phyloP scores from a whole-genome alignment of 2,113 vertebrate genomes.

The Neolamprologus sp. region DNA sequence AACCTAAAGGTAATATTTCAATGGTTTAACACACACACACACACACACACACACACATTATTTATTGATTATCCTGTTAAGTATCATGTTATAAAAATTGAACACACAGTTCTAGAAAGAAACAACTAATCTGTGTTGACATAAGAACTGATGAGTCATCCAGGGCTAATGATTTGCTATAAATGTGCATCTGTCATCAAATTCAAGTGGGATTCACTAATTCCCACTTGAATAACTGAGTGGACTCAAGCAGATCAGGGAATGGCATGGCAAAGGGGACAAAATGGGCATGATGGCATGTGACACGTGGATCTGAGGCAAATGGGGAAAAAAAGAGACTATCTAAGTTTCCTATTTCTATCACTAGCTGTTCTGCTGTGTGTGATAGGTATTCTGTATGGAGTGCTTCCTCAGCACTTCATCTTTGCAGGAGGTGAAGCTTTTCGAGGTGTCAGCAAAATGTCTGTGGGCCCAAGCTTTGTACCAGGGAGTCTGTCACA shows the following conservation, averaged over 20 bases:
- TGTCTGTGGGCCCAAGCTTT: background rate
- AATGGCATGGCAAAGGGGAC: background rate
- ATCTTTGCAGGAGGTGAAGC: constrained; percentile 1
- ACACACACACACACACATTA: background rate
- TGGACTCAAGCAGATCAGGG: background rate
- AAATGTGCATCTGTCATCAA: background rate
- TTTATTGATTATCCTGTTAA: background rate
- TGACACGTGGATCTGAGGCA: background rate
- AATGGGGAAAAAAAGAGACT: background rate
- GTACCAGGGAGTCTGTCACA: constrained; percentile 12
- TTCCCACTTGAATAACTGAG: background rate
- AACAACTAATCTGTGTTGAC: constrained; percentile 26
- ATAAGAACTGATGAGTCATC: constrained; percentile 25
- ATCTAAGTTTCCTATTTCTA: background rate
- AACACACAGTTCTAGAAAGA: constrained; percentile 6
- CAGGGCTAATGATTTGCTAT: background rate
- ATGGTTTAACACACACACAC: background rate
- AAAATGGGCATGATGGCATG: background rate
- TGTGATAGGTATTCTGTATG: background rate
- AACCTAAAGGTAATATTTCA: background rate
- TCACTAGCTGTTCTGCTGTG: constrained; percentile 3
- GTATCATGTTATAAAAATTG: background rate
- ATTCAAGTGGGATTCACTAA: background rate
- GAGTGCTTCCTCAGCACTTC: constrained; percentile 26
- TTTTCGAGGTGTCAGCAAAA: constrained; percentile 47